Evolutionary conservation across 37 sponge, comb jelly and placozoan genomes (phyloP), one percentile per base, ranked within the genome.

Genomic region (Axinella damicornis): DNA sequence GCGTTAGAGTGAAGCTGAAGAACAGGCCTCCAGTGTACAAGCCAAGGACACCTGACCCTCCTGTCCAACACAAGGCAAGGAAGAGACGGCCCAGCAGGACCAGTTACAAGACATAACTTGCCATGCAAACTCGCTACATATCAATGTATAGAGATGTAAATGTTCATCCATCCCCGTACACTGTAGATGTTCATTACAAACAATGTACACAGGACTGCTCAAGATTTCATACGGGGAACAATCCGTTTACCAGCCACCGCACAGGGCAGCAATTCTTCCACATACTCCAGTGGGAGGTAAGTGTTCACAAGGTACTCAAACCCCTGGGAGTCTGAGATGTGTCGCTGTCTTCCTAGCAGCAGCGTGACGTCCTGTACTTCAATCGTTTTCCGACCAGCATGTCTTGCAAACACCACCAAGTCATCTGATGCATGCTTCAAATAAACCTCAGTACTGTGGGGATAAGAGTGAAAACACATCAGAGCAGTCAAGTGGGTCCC

Each of bases 261-360:
- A 53, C 55, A 70, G 33, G 81, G 81, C 40, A 81, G 71, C 37
- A 82, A 63, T 39, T 82, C 73, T 25, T 69, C 63, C 19, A 65
- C 36, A 37, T 82, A 70, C 30, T 81, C 81, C 71, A 81, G 54
- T 1, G 82, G 82, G 11, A 82, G 71, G 63, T 82, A 37, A 2
- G 62, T 58, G 71, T 82, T 71, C 63, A 72, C 73, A n/a, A 82
- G 62, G 25, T 72, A 71, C 63, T 82, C 82, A 57, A 70, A 82
- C 5, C 22, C 25, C 27, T 62, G 22, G 14, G 18, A 11, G 0
- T 71, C 61, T 35, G 20, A 71, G 46, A 82, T 71, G 38, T 25
- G 13, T 2, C 73, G 57, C 62, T 82, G 82, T 36, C 82, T 55
- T 18, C 55, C 16, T n/a, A 82, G 34, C 39, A 82, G 57, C 41